phyloP scores from a whole-genome alignment of 2,113 vertebrate genomes.

The Pholis gunnellus region DNA sequence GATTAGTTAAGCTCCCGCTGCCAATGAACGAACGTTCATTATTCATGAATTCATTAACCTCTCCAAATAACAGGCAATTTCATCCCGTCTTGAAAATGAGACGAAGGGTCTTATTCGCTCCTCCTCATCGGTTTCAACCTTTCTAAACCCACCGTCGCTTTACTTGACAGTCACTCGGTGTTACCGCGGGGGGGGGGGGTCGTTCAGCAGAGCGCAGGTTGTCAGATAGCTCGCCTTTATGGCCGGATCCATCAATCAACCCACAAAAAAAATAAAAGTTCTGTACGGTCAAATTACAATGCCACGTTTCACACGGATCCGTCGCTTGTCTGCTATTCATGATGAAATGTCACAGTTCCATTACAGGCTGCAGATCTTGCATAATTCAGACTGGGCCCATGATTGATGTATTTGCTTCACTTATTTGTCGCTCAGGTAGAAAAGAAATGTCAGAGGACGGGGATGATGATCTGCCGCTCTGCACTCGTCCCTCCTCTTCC shows the following conservation, averaged over 20 bases:
- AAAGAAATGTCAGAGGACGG: conserved; percentile 37
- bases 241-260: conserved; percentile 23
- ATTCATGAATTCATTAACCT: conserved; percentile 53
- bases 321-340: conserved; percentile 27
- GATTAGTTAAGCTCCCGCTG: conserved; percentile 4
- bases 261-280: not conserved
- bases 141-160: not conserved
- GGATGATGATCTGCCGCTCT: conserved; percentile 20
- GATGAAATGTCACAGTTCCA: conserved; percentile 52
- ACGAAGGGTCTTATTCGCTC: conserved; percentile 15
- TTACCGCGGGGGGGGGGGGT: not conserved
- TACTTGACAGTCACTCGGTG: not conserved
- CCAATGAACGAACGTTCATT: conserved; percentile 27
- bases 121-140: conserved; percentile 8
- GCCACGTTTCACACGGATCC: conserved; percentile 22
- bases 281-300: conserved; percentile 22
- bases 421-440: conserved; percentile 28
- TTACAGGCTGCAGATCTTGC: conserved; percentile 31
- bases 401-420: conserved; percentile 40
- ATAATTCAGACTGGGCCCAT: conserved; percentile 32
- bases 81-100: conserved; percentile 25
- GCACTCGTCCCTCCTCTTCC: not conserved
- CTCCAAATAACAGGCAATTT: conserved; percentile 43
- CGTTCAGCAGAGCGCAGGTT: not conserved
- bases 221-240: not conserved